Conservation (phyloP, 2,797 vertebrate species). For the Spondyliosoma cantharus region DNA sequence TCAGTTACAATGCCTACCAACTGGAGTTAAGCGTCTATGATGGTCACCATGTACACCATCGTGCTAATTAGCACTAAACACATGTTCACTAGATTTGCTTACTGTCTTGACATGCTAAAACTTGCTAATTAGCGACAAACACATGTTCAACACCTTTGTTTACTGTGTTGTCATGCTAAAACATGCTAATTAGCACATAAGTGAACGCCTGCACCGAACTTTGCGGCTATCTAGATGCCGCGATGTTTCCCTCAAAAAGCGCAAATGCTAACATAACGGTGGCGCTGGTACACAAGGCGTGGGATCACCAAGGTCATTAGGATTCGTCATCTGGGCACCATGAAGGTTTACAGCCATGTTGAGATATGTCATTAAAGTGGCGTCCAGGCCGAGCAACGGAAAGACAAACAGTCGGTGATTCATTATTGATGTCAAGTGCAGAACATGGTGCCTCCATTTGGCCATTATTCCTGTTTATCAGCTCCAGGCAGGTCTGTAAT, state of each 20-base stretch:
- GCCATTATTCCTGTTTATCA: slow-evolving; percentile 53
- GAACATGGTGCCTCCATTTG: slow-evolving; percentile 35
- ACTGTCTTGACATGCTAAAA: background rate
- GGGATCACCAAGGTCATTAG: background rate
- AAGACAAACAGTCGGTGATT: slow-evolving; percentile 43
- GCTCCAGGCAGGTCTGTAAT: slow-evolving; percentile 62
- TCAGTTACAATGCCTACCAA: background rate
- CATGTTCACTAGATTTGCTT: background rate
- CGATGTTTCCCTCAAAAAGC: background rate
- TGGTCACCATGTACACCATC: background rate
- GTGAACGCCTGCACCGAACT: too few species aligned
- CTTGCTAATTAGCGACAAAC: background rate
- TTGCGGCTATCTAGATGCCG: too few species aligned
- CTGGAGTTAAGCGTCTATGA: background rate
- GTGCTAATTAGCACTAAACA: background rate
- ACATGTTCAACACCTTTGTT: too few species aligned
- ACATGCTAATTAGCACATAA: too few species aligned
- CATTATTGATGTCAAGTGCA: slow-evolving; percentile 37
- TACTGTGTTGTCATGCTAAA: too few species aligned
- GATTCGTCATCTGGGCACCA: background rate
- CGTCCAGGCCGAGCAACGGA: slow-evolving; percentile 23
- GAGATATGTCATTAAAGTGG: background rate
- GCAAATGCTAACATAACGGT: background rate
- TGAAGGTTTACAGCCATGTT: background rate
- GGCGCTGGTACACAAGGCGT: background rate